Evolutionary conservation across 2,888 invertebrate species (phyloP).

Genomic region (Chloroclysta siterata): DNA sequence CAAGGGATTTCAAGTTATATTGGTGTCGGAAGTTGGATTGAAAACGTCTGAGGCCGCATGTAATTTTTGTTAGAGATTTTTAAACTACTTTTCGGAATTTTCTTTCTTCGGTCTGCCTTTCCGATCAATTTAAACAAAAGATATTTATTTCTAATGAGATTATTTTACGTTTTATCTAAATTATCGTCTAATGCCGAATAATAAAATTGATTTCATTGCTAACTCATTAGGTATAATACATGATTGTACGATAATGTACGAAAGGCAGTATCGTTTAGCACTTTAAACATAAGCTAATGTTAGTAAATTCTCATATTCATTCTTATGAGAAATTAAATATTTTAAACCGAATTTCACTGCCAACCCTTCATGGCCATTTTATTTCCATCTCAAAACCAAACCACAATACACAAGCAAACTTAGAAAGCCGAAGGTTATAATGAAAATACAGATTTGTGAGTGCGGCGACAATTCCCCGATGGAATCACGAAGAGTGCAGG

Average conservation of each 20-base stretch:
- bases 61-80: constrained; percentile 24
- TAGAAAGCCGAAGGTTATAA: constrained; percentile 52
- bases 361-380: not conserved
- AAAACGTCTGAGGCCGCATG: constrained; percentile 48
- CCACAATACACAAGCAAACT: constrained; percentile 26
- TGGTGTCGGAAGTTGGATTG: constrained; percentile 61
- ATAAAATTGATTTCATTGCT: too few relatives aligned
- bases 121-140: not conserved
- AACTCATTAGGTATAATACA: too few relatives aligned
- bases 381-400: constrained; percentile 6
- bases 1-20: constrained; percentile 82
- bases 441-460: constrained; percentile 82
- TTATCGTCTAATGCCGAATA: too few relatives aligned
- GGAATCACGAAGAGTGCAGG: constrained; percentile 83
- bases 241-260: too few relatives aligned
- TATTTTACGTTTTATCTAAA: too few relatives aligned
- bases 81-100: constrained; percentile 4
- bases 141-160: too few relatives aligned
- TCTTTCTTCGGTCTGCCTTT: not conserved
- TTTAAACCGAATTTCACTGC: too few relatives aligned
- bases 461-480: constrained; percentile 81
- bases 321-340: too few relatives aligned
- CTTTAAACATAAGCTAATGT: too few relatives aligned
- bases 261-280: too few relatives aligned
- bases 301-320: too few relatives aligned